Evolutionary conservation across 1,140 invertebrate species (phyloP), one percentile per base, ranked within the genome.

Genomic region (Harpegnathos saltator): DNA sequence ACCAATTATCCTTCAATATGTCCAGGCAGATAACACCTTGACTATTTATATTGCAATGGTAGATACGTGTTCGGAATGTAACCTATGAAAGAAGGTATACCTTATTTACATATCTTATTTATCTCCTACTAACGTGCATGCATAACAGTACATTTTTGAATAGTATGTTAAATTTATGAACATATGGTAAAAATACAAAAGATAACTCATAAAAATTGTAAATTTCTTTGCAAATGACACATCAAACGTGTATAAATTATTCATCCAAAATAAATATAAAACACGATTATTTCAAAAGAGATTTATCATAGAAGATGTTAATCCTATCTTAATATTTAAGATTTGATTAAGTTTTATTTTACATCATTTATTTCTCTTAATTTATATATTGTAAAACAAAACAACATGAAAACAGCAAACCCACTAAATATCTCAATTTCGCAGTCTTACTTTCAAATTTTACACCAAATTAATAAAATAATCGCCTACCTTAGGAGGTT

Each of bases 21-120:
- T 99, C 98, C 93, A 99, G 95, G 93, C 98, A 99, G 92, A 99
- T 99, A 26, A 98, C 98, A 88, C 98, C 98, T 95, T 99, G 98
- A 94, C 98, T 98, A 95, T 99, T 99, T 93, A 99, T 99, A 95
- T 99, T 99, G 95, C 98, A 99, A 92, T 99, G 98, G 93, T 99
- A 99, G 94, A 99, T 99, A 90, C 98, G 96, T 82, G 98, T 98
- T 88, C 98, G 96, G 95, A 99, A 99, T 93, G 98, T 98, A 65
- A 99, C 98, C 97, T 98, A 93, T 33, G 95, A 94, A 90, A 84
- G n/a, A 58, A 58, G 29, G n/a, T n/a, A 44, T 9, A n/a, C 56
- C 9, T 58, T 58, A 58, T 58, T 58, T 58, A 58, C 5, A 5
- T 33, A 33, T 33, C 29, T 33, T 33, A 33, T 33, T 33, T 33